Conservation (phyloP, 2,888 invertebrate species). For the Acanthosepion pharaonis region DNA sequence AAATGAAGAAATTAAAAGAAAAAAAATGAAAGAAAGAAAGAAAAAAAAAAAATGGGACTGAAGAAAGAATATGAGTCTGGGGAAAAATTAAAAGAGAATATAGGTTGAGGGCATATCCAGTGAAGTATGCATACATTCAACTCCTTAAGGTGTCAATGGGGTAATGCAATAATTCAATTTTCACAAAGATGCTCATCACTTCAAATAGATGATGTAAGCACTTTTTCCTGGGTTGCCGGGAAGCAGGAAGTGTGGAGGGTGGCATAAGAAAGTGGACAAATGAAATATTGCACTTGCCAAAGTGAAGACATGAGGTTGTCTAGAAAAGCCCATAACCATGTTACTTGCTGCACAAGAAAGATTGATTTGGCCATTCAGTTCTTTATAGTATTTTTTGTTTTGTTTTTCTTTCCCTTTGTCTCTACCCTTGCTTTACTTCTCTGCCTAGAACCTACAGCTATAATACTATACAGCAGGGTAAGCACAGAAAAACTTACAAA, state of each 20-base stretch:
- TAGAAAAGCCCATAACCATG: slow-evolving; percentile 33
- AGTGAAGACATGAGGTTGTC: background rate
- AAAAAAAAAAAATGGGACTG: too few species aligned
- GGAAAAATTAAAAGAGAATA: too few species aligned
- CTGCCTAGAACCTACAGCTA: too few species aligned
- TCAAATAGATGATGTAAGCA: slow-evolving; percentile 9
- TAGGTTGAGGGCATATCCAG: background rate
- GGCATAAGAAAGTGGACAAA: background rate
- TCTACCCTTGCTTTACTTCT: too few species aligned
- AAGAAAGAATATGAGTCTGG: too few species aligned
- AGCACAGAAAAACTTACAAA: too few species aligned
- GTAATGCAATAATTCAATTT: background rate
- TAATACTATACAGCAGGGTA: too few species aligned
- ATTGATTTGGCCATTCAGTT: background rate
- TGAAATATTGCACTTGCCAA: slow-evolving; percentile 17
- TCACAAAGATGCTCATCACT: background rate
- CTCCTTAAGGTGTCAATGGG: slow-evolving; percentile 33
- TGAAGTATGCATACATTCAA: background rate
- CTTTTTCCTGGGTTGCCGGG: slow-evolving; percentile 2
- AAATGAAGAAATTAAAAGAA: too few species aligned
- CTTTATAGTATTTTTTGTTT: background rate
- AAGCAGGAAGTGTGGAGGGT: background rate
- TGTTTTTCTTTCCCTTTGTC: too few species aligned
- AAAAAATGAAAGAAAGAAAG: too few species aligned
- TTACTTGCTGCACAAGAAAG: background rate